Base-by-base conservation (phyloP, 2,113 vertebrate species). In the Alethe diademata region DNA sequence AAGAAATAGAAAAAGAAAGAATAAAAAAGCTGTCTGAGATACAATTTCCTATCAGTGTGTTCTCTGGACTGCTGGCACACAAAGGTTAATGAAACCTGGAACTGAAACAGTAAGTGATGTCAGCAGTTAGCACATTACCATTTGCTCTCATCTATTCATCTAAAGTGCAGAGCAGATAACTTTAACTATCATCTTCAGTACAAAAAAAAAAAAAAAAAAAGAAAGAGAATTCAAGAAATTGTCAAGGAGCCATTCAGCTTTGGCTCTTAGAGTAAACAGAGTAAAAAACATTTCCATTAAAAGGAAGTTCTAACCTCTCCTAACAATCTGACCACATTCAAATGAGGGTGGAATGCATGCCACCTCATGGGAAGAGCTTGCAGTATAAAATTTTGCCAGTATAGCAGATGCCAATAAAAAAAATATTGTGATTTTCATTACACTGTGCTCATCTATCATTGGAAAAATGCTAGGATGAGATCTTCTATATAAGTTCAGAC, bases 341-440 rank as follows among this genome's bases (percentile, higher is more conserved):
- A 91, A 65, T 47, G 56, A 95, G 73, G 33, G 19, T 78, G 50
- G 57, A 95, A 96, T 89, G 50, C 60, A 95, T 94, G 54, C 79
- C 72, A 70, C 35, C 65, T 93, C 61, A 57, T 74, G 35, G 50
- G 76, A 78, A 51, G 54, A 93, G 69, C n/a, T 70, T 73, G 31
- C 65, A 79, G 36, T 57, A 61, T 85, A 88, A 94, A 78, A 90
- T 86, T 91, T 90, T 94, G 57, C 66, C 48, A 56, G 42, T 53
- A 58, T 91, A 94, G 81, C 29, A 3, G 19, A 88, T 91, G 82
- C 93, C 73, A 73, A 78, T 91, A 90, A 79, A 92, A 92, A 90
- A 93, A 92, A 93, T 62, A 95, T 75, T 96, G 84, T 95, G 95
- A 96, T 97, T 97, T 95, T 96, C 95, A 96, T 96, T 96, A 91